These are phyloP conservation scores for Hydropsyche tenuis DNA, from an alignment of 1,140 invertebrate genomes.

Conservation along the genomic window DNA sequence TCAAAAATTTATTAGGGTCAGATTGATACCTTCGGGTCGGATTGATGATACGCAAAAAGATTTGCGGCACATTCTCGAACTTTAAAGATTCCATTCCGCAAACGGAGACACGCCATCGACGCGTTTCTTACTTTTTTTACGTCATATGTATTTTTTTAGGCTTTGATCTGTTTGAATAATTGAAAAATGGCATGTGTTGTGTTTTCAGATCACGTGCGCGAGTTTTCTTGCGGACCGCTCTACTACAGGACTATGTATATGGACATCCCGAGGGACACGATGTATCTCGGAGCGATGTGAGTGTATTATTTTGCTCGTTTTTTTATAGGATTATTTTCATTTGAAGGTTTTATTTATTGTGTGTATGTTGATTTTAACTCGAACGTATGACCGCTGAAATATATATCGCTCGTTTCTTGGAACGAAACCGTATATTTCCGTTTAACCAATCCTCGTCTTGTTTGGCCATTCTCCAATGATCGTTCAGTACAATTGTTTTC, in stretches of 20 bases:
- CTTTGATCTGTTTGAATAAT: not conserved
- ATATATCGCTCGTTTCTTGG: too few relatives aligned
- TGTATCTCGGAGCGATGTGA: conserved; percentile 95
- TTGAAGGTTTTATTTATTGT: not conserved
- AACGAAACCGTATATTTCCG: conserved; percentile 24
- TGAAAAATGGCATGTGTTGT: conserved; percentile 41
- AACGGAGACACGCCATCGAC: not conserved
- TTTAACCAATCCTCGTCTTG: conserved; percentile 23
- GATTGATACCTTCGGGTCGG: conserved; percentile 30
- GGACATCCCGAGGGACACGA: conserved; percentile 81
- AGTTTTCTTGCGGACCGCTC: conserved; percentile 86
- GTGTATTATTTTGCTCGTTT: conserved; percentile 61
- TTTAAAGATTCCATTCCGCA: conserved; percentile 3
- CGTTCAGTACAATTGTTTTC: conserved; percentile 41
- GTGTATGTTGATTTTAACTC: not conserved
- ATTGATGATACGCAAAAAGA: conserved; percentile 29
- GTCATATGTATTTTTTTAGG: not conserved
- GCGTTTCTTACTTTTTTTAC: too few relatives aligned
- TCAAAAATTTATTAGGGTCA: conserved; percentile 36
- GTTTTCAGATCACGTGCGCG: conserved; percentile 88
- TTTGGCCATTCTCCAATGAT: conserved; percentile 36
- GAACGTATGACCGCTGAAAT: not conserved
- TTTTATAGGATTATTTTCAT: not conserved
- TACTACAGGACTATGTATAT: conserved; percentile 91
- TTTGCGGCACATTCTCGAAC: conserved; percentile 13